These are phyloP conservation scores for Loxodonta africana DNA, from an alignment of 2,113 vertebrate species.

Conservation along the genomic window DNA sequence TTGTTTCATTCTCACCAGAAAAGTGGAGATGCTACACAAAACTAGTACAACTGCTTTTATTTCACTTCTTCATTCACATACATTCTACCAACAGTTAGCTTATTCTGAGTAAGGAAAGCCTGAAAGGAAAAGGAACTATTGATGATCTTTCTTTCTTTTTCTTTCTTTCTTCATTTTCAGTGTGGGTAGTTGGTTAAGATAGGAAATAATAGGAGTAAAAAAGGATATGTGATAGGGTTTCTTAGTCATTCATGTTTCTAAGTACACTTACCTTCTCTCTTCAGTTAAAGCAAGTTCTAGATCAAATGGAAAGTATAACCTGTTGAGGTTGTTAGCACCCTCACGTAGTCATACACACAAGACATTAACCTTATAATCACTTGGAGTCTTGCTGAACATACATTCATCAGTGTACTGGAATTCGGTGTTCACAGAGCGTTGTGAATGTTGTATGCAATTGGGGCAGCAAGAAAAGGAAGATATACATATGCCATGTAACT, in stretches of 20 bases:
- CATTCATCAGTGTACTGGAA: not conserved
- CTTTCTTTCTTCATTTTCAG: not conserved
- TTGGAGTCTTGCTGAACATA: not conserved
- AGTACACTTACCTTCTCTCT: not conserved
- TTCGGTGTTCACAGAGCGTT: not conserved
- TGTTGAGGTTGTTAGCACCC: fast-evolving
- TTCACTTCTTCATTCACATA: not conserved
- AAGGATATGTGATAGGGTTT: not conserved
- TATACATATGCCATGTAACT: not conserved
- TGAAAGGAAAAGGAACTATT: not conserved
- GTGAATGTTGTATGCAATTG: not conserved
- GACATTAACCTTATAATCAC: not conserved
- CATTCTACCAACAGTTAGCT: not conserved
- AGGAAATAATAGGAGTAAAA: not conserved
- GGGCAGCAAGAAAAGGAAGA: not conserved
- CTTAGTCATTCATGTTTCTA: not conserved
- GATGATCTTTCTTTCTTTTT: not conserved
- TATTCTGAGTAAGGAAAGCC: not conserved
- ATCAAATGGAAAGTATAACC: not conserved
- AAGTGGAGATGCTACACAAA: not conserved
- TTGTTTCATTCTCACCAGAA: not conserved
- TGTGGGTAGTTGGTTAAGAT: not conserved
- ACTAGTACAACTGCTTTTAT: not conserved
- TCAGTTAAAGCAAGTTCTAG: not conserved
- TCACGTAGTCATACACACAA: too few relatives aligned